Base-by-base conservation (phyloP, 2,888 invertebrate species). In the Netelia inedita region DNA sequence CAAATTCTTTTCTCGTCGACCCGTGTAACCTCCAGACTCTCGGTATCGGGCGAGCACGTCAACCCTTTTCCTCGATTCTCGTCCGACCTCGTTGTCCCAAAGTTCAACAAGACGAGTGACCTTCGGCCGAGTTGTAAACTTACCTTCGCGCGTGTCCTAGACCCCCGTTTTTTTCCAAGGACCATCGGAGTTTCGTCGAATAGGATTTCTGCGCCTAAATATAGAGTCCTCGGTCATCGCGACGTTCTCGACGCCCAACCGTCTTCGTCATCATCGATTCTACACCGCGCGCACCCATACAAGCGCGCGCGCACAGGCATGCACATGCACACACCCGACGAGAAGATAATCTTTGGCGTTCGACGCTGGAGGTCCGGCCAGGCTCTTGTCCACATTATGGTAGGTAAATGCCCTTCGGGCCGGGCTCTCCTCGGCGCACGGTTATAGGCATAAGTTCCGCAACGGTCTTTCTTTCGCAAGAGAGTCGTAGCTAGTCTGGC, bases 341-440 rank as follows among this genome's bases (percentile, higher is more conserved):
- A 11, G 75, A 41, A 75, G 66, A 65, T 75, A 53, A 65, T 65
- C 65, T 75, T 75, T 53, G 74, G 35, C 63, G 28, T 35, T 74
- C 74, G 41, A 75, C 75, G 53, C 66, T 41, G 75, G 66, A 66
- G 75, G 66, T 75, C 75, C 23, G 19, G 11, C 9, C 11, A 50
- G 35, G 50, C 55, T 75, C 66, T 66, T n/a, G 66, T 75, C 55
- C 75, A 66, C 75, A 21, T 75, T 75, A 66, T 55, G 65, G 53
- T 55, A 75, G 66, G 66, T 55, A 75, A 75, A 75, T 23, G 66
- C 11, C 41, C 55, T 66, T 53, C 75, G 23, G 55, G 66, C 55
- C 55, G 66, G 10, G 66, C 19, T 74, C 28, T 10, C 11, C 46
- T 46, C 14, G 46, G 2, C 14, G 46, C 46, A 0, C 14, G 46